A percentile compares a stretch with the other conserved stretches of the same genome.
phyloP scores from a whole-genome alignment of 2,797 vertebrate species.

The Brotula barbata region DNA sequence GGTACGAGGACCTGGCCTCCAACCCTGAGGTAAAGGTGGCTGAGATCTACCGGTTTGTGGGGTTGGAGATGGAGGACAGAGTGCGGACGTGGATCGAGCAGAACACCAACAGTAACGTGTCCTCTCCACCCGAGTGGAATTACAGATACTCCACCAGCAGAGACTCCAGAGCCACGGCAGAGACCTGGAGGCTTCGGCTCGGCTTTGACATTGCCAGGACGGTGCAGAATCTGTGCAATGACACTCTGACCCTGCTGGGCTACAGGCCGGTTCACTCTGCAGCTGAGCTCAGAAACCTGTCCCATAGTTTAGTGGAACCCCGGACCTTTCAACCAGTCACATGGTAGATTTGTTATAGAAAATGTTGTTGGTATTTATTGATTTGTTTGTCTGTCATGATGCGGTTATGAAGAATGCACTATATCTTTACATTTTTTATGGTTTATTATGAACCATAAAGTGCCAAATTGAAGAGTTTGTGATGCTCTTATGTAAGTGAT shows the following conservation, averaged over 20 bases:
- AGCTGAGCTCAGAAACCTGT: conserved; percentile 78
- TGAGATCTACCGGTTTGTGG: conserved; percentile 80
- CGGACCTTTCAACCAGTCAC: conserved; percentile 66
- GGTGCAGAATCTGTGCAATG: conserved; percentile 79
- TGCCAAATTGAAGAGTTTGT: conserved; percentile 29
- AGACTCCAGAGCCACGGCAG: conserved; percentile 75
- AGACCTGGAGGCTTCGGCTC: conserved; percentile 80
- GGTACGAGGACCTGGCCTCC: conserved; percentile 84
- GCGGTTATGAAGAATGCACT: conserved; percentile 46
- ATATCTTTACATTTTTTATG: conserved; percentile 19
- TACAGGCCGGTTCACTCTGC: conserved; percentile 77
- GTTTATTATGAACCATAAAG: conserved; percentile 41
- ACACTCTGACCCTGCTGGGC: conserved; percentile 79
- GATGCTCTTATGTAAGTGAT: conserved; percentile 5
- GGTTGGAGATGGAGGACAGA: conserved; percentile 71
- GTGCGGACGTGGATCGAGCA: conserved; percentile 77
- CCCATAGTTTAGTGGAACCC: conserved; percentile 75
- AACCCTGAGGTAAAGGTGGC: conserved; percentile 72
- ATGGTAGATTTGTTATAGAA: conserved; percentile 18
- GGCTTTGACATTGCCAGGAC: conserved; percentile 77
- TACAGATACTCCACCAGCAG: conserved; percentile 80
- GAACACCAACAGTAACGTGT: conserved; percentile 76
- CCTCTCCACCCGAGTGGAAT: conserved; percentile 62
- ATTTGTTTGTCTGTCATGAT: conserved; percentile 22
- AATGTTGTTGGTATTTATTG: conserved; percentile 24